Base-by-base conservation (phyloP, 2,797 vertebrate species). In the Sebastes reedi region DNA sequence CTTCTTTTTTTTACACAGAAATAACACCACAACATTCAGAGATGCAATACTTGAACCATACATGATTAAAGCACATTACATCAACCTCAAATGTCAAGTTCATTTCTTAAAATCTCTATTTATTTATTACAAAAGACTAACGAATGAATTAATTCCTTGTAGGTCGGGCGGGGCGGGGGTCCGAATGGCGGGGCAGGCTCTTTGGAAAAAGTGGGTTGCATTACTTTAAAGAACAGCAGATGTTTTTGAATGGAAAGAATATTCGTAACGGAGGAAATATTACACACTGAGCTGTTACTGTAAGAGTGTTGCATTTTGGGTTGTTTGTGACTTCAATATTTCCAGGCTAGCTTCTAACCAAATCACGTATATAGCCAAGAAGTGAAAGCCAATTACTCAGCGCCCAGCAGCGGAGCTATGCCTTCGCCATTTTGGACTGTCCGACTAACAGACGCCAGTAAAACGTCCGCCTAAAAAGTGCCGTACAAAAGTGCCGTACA, bases 401-500 rank as follows among this genome's bases (percentile, higher is more conserved):
- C 39, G 13, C 39, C 39, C 39, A 42, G 39, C 39, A 42, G 39
- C 39, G 11, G 39, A 42, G 39, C 13, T 36, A 36, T 36, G 4
- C 34, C 34, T 42, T 13, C 39, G 39, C 13, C 39, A 42, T 42
- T 42, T 0, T 42, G 39, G 39, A 42, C 39, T 42, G 39, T 42
- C 39, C 0, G 39, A 42, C 39, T 42, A 42, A 0, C 39, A 0
- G 39, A 42, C 5, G 39, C 39, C 39, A 42, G 39, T 42, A 42
- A 42, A 42, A 42, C 39, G 39, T 42, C 39, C 0, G 5, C 39
- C 39, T 42, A 42, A 42, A 42, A 42, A 42, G 34, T 2, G 0
- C 30, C 30, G 0, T 3, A 32, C 39, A 14, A 42, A 42, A 42
- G 39, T 3, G 0, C 30, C 30, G 0, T 3, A 32, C 39, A 14